These are phyloP conservation scores for Caenorhabditis doughertyi DNA, from an alignment of 2,888 invertebrate genomes.

Conservation along the genomic window DNA sequence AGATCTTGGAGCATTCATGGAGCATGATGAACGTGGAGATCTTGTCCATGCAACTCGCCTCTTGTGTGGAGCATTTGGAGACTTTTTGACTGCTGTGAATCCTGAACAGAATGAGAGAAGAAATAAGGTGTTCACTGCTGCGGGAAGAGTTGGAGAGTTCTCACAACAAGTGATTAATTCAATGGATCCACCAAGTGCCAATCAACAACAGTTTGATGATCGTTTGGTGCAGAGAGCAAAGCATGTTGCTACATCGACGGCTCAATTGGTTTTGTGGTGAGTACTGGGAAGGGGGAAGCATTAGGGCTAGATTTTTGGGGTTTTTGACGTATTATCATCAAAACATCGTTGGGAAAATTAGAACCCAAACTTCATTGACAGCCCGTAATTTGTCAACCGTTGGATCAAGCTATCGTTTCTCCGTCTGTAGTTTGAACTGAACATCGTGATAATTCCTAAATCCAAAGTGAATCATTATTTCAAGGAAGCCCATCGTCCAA, in stretches of 20 bases:
- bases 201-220: conserved; percentile 86
- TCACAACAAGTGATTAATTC: conserved; percentile 90
- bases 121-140: conserved; percentile 88
- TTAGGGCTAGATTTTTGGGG: not conserved
- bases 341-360: no score
- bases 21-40: conserved; percentile 85
- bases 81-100: conserved; percentile 95
- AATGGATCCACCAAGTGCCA: conserved; percentile 91
- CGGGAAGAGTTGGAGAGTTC: conserved; percentile 96
- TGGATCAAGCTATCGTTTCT: no score
- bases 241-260: conserved; percentile 97
- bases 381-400: no score
- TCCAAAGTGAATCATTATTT: no score
- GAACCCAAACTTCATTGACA: no score
- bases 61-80: conserved; percentile 93
- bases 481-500: no score
- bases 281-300: no score
- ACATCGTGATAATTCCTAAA: no score
- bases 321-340: no score
- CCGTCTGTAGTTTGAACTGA: no score
- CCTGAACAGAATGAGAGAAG: conserved; percentile 91
- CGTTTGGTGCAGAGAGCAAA: conserved; percentile 95
- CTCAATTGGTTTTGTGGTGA: conserved; percentile 90
- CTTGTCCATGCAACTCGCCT: conserved; percentile 90
- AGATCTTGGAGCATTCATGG: conserved; percentile 95